Conservation (phyloP, 2,797 vertebrate species). For the Xenentodon cancila region DNA sequence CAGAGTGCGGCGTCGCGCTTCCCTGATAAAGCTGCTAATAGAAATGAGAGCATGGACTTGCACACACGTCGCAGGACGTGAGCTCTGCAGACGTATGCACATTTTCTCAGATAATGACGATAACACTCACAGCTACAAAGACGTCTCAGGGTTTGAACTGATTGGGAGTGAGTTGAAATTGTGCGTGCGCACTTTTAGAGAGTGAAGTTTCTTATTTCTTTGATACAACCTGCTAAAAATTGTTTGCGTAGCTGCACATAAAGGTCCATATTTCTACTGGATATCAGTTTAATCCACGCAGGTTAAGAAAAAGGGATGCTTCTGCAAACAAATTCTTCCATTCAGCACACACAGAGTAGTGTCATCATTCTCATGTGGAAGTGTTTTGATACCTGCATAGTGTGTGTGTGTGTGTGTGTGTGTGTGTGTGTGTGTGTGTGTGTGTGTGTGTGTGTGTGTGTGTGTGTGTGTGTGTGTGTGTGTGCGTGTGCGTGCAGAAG, state of each 20-base stretch:
- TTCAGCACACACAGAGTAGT: conserved; percentile 13
- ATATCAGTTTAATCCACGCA: conserved; percentile 1
- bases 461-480: conserved; percentile 29
- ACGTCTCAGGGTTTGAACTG: conserved; percentile 42
- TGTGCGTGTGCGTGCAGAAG: conserved; percentile 15
- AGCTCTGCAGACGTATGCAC: conserved; percentile 70
- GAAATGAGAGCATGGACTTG: conserved; percentile 62
- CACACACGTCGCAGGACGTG: conserved; percentile 27
- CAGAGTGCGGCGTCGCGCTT: conserved; percentile 67
- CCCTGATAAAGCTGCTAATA: conserved; percentile 78
- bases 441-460: too few species aligned
- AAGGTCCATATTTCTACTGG: background rate
- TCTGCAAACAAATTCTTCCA: conserved; percentile 18
- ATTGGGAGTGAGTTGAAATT: conserved; percentile 28
- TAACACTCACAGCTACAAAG: conserved; percentile 49
- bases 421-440: too few species aligned
- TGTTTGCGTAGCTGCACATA: background rate
- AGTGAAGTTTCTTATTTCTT: conserved; percentile 28
- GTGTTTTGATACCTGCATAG: conserved; percentile 24
- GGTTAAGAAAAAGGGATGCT: background rate
- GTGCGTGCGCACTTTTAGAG: background rate
- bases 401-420: conserved; percentile 29
- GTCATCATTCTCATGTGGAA: conserved; percentile 37
- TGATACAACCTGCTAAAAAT: conserved; percentile 24
- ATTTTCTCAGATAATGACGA: conserved; percentile 70